A percentile compares a stretch with the other conserved stretches of the same genome.
Conservation (phyloP, 2,113 vertebrate genomes). For the Megalops atlanticus region DNA sequence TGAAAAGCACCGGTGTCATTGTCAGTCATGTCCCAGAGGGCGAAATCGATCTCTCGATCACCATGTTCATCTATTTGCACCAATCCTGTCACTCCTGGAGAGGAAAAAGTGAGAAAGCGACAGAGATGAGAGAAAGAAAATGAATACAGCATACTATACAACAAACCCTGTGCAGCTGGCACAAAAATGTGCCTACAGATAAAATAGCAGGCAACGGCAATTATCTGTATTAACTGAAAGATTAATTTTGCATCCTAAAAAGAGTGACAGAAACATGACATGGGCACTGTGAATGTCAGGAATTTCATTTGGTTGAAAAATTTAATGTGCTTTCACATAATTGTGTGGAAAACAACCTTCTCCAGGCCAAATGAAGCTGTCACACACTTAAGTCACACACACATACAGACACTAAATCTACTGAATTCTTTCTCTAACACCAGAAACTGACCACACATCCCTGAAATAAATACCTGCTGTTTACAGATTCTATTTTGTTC, state of each 20-base stretch:
- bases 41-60: conserved; percentile 85
- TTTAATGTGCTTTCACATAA: too few relatives aligned
- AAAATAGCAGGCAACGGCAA: not conserved
- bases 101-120: not conserved
- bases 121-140: not conserved
- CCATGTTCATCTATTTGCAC: conserved; percentile 82
- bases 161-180: not conserved
- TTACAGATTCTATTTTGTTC: too few relatives aligned
- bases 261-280: too few relatives aligned
- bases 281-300: not conserved
- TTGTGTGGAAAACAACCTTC: too few relatives aligned
- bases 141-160: not conserved
- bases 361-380: too few relatives aligned
- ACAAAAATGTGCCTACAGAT: not conserved
- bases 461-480: too few relatives aligned
- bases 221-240: not conserved
- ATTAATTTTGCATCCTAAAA: not conserved
- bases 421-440: too few relatives aligned
- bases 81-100: conserved; percentile 78
- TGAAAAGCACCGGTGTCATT: conserved; percentile 70
- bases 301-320: not conserved
- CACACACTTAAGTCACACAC: not conserved
- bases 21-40: conserved; percentile 87
- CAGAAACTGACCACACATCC: too few relatives aligned
- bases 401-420: not conserved